These are phyloP conservation scores for Polymixis lichenea DNA, from an alignment of 2,888 invertebrate genomes.

Conservation along the genomic window DNA sequence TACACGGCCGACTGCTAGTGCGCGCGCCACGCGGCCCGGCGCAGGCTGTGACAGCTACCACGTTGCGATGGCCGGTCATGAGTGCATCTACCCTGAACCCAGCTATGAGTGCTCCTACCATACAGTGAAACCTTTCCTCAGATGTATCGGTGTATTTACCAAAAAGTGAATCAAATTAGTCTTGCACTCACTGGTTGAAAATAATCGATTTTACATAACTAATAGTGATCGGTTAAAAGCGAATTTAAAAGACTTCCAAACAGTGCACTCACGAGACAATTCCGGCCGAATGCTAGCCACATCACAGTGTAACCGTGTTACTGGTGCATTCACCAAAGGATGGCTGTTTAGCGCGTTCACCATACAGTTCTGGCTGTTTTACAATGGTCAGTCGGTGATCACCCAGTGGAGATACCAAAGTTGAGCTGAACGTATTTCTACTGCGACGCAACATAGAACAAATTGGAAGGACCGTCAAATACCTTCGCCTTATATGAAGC, in stretches of 20 bases:
- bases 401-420: slow-evolving; percentile 59
- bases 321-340: slow-evolving; percentile 34
- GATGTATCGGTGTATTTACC: not conserved
- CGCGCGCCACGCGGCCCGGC: slow-evolving; percentile 30
- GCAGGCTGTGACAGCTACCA: slow-evolving; percentile 36
- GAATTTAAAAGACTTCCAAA: slow-evolving; percentile 8
- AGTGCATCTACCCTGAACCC: slow-evolving; percentile 22
- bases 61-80: not conserved
- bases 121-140: not conserved
- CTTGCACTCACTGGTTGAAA: slow-evolving; percentile 8
- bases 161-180: slow-evolving; percentile 25
- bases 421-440: slow-evolving; percentile 61
- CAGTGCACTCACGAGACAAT: slow-evolving; percentile 44
- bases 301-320: slow-evolving; percentile 23
- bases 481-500: slow-evolving; percentile 49
- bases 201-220: slow-evolving; percentile 32
- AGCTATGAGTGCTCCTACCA: not conserved
- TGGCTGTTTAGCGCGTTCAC: slow-evolving; percentile 53
- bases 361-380: slow-evolving; percentile 49
- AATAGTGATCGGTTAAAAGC: slow-evolving; percentile 36
- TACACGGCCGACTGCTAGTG: slow-evolving; percentile 91
- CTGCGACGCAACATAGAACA: slow-evolving; percentile 69
- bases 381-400: slow-evolving; percentile 17
- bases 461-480: slow-evolving; percentile 47
- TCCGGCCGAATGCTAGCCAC: slow-evolving; percentile 25